Base-by-base conservation (phyloP, 1,140 invertebrate species). In the Triops cancriformis region DNA sequence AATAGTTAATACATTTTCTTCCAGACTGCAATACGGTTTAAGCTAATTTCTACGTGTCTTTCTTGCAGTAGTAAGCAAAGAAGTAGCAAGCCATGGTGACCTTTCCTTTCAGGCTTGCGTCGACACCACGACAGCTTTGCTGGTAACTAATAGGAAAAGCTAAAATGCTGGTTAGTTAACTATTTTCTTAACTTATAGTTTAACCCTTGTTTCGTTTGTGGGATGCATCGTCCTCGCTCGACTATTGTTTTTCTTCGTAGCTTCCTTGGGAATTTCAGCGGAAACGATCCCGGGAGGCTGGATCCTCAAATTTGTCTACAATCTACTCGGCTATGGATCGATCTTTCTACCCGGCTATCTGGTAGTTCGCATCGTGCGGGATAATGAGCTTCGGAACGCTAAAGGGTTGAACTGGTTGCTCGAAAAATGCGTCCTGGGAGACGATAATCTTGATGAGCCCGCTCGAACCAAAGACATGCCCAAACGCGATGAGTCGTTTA, bases 241-340 rank as follows among this genome's bases (percentile, higher is more conserved):
- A 2, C 85, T 86, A 41, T 79, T 89, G 14, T 87, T 89, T 76
- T 86, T 87, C 80, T 86, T 84, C 51, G 82, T 88, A 26, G 81
- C 86, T 3, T 83, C 84, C 3, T 83, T 83, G 78, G 79, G 74
- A 85, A 87, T 74, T 89, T 78, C 78, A 26, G 75, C 76, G 74
- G 73, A 72, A n/a, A n/a, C 28, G 26, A 10, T 80, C 80, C 51
- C 76, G 80, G 42, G 84, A 92, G 90, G 86, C 81, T 97, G 94
- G 94, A 81, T 94, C 9, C 86, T 95, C 86, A 93, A 51, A 82
- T 89, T 84, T 83, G 7, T 81, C 0, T 76, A 93, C 23, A 98
- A 97, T 85, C 86, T 95, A 72, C 87, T 94, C 43, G 94, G 95
- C n/a, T 98, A 98, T 86, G 89, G 90, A 3, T 94, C 93, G 31